Conservation (phyloP, 1,140 invertebrate genomes). For the Cecropterus lyciades region DNA sequence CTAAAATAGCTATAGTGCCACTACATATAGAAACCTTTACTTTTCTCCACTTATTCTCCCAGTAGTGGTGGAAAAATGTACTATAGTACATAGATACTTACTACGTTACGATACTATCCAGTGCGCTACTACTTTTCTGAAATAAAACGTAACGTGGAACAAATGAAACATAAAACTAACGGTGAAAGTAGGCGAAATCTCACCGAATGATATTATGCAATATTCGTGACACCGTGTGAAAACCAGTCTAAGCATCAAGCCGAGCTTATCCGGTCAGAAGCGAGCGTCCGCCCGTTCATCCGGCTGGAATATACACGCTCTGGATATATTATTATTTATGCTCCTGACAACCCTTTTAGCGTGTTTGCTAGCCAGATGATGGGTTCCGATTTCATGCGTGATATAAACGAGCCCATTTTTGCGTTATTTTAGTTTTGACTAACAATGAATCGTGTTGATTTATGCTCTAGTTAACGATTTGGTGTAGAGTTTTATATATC, state of each 20-base stretch:
- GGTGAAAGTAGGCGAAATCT: conserved; percentile 8
- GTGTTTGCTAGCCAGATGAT: conserved; percentile 33
- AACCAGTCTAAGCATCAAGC: conserved; percentile 19
- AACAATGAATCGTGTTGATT: background rate
- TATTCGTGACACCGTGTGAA: conserved; percentile 25
- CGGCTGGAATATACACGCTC: conserved; percentile 27
- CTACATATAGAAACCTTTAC: too few species aligned
- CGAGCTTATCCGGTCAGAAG: conserved; percentile 33
- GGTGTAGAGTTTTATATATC: too few species aligned
- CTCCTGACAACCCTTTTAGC: conserved; percentile 35
- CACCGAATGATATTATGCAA: conserved; percentile 19
- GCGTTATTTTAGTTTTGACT: conserved; percentile 5
- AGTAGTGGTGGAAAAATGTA: too few species aligned
- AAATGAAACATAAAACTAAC: conserved; percentile 1
- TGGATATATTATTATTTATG: conserved; percentile 35
- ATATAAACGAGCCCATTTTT: conserved; percentile 24
- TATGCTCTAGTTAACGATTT: background rate
- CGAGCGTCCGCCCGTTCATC: conserved; percentile 25
- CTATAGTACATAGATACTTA: too few species aligned
- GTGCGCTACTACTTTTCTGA: too few species aligned
- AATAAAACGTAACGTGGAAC: too few species aligned
- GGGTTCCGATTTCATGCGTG: conserved; percentile 28
- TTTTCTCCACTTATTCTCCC: too few species aligned
- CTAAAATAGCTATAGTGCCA: too few species aligned
- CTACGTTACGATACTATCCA: too few species aligned